Conservation (phyloP, 2,888 invertebrate species). For the Hololepta plana region DNA sequence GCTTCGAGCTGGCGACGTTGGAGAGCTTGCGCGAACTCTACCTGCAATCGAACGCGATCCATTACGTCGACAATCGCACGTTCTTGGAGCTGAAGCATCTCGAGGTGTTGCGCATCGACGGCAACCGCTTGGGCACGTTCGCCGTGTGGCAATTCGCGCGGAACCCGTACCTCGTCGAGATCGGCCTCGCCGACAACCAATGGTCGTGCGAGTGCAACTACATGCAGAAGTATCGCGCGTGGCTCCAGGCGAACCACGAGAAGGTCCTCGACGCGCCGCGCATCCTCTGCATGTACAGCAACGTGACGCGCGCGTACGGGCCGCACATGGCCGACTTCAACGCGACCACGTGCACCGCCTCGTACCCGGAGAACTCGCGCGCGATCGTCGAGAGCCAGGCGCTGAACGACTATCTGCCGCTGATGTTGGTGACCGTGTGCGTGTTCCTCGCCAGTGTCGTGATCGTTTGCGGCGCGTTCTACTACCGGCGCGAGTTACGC, state of each 20-base stretch:
- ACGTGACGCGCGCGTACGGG: conserved; percentile 49
- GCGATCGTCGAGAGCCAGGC: conserved; percentile 57
- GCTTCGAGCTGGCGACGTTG: conserved; percentile 66
- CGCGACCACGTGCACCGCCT: conserved; percentile 57
- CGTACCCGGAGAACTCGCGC: conserved; percentile 51
- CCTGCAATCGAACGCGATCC: conserved; percentile 69
- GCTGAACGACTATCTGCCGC: conserved; percentile 65
- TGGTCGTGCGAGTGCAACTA: conserved; percentile 88
- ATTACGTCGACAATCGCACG: conserved; percentile 68
- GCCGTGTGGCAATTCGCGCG: conserved; percentile 71
- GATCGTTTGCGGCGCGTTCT: conserved; percentile 58
- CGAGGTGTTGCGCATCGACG: conserved; percentile 69
- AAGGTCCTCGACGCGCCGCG: conserved; percentile 65
- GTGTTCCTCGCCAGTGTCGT: conserved; percentile 61
- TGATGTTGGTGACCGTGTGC: conserved; percentile 59
- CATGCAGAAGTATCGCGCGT: conserved; percentile 58
- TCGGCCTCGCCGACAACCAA: conserved; percentile 65
- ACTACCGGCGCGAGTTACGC: conserved; percentile 62
- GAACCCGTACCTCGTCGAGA: conserved; percentile 75
- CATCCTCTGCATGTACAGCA: conserved; percentile 59
- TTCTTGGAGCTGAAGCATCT: conserved; percentile 65
- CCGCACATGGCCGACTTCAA: conserved; percentile 60
- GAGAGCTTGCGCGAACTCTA: conserved; percentile 73
- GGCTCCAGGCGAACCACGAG: conserved; percentile 59
- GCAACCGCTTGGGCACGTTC: conserved; percentile 65